Percentiles rank a stretch among this genome's conserved stretches.
phyloP scores from a whole-genome alignment of 2,888 invertebrate genomes.

The Phalera bucephala region DNA sequence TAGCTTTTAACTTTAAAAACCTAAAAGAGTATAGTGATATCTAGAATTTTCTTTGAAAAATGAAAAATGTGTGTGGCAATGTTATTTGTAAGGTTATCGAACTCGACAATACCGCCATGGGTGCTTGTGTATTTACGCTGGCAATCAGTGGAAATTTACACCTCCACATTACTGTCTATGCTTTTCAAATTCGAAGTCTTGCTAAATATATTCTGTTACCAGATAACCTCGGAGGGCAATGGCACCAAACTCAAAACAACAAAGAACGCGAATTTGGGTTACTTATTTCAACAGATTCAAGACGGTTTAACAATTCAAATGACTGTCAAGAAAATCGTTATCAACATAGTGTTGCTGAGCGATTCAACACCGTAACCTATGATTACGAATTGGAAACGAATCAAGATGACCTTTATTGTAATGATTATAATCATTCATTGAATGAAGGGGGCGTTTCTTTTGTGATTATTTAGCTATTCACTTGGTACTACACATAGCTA shows the following conservation, averaged over 20 bases:
- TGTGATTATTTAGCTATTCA: slow-evolving; percentile 12
- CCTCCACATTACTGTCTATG: slow-evolving; percentile 48
- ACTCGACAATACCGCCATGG: slow-evolving; percentile 48
- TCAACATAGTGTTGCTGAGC: slow-evolving; percentile 9
- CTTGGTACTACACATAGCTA: slow-evolving; percentile 3
- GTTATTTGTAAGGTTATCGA: slow-evolving; percentile 53
- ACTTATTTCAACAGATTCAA: slow-evolving; percentile 51
- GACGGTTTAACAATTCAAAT: slow-evolving; percentile 54
- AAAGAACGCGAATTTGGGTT: slow-evolving; percentile 60
- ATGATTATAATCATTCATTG: slow-evolving; percentile 17
- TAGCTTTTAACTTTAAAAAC: background rate
- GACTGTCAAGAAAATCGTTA: slow-evolving; percentile 11
- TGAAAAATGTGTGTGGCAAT: slow-evolving; percentile 25
- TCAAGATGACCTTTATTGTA: slow-evolving; percentile 23
- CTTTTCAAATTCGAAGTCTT: slow-evolving; percentile 51
- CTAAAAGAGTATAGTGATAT: background rate
- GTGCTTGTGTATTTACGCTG: slow-evolving; percentile 57
- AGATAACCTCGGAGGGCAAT: slow-evolving; percentile 60
- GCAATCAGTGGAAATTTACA: slow-evolving; percentile 72
- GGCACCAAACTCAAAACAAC: slow-evolving; percentile 41
- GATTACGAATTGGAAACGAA: slow-evolving; percentile 18
- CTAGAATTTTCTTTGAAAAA: slow-evolving; percentile 2
- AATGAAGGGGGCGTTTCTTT: slow-evolving; percentile 11
- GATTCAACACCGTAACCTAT: slow-evolving; percentile 17
- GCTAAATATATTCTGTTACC: slow-evolving; percentile 59